Evolutionary conservation across 2,888 invertebrate species (phyloP).

Genomic region (Crossocerus cetratus): DNA sequence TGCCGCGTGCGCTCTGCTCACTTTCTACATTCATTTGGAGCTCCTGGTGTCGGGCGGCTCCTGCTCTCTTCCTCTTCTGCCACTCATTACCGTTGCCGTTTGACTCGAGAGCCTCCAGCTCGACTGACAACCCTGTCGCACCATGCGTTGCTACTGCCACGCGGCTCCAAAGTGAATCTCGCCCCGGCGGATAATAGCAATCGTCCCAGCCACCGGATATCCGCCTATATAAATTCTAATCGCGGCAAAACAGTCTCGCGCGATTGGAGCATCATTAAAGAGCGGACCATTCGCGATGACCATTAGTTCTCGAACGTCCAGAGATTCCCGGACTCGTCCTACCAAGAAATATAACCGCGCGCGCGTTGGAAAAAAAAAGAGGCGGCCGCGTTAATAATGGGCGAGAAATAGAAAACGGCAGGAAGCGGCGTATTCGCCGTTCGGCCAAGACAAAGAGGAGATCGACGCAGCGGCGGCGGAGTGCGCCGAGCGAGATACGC

Average conservation of each 20-base stretch:
- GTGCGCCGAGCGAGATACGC: slow-evolving; percentile 62
- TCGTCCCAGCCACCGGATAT: too few relatives aligned
- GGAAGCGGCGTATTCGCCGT: slow-evolving; percentile 67
- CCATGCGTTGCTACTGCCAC: too few relatives aligned
- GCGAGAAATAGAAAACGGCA: slow-evolving; percentile 71
- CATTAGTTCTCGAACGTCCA: not conserved
- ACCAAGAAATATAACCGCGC: not conserved
- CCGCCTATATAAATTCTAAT: not conserved
- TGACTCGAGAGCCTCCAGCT: not conserved
- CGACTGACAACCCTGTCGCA: too few relatives aligned
- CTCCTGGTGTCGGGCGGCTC: not conserved
- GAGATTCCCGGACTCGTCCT: too few relatives aligned
- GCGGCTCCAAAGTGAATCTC: too few relatives aligned
- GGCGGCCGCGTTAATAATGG: slow-evolving; percentile 44
- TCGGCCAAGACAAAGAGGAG: slow-evolving; percentile 72
- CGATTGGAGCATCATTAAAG: too few relatives aligned
- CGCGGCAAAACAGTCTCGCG: not conserved
- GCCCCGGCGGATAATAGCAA: too few relatives aligned
- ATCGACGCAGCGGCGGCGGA: slow-evolving; percentile 35
- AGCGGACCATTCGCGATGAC: not conserved
- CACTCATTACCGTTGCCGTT: not conserved
- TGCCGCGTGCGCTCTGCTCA: slow-evolving; percentile 18
- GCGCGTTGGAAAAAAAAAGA: slow-evolving; percentile 10
- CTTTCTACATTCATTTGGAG: slow-evolving; percentile 30
- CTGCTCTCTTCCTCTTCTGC: not conserved